phyloP scores from a whole-genome alignment of 2,797 vertebrate genomes.

The Microctenopoma stevenorrisi region DNA sequence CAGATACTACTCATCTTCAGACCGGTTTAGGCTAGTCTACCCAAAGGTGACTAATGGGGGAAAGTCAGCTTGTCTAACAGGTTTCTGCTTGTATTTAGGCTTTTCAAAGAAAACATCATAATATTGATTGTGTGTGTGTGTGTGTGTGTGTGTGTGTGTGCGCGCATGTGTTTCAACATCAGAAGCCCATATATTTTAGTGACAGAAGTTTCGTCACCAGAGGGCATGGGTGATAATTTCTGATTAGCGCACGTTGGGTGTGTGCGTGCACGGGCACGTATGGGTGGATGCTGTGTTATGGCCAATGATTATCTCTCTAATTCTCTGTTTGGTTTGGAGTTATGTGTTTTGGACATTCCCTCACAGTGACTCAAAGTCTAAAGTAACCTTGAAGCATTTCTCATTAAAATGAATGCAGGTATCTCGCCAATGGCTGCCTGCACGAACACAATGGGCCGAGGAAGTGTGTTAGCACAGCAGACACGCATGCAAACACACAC shows the following conservation, averaged over 20 bases:
- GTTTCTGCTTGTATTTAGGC: slow-evolving; percentile 78
- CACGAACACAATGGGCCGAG: slow-evolving; percentile 27
- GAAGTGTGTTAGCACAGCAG: slow-evolving; percentile 33
- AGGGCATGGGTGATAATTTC: slow-evolving; percentile 72
- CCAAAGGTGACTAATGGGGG: slow-evolving; percentile 68
- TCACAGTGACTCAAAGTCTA: slow-evolving; percentile 60
- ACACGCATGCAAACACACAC: slow-evolving; percentile 35
- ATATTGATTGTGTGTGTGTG: slow-evolving; percentile 43
- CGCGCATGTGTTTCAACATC: slow-evolving; percentile 44
- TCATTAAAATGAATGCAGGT: slow-evolving; percentile 46
- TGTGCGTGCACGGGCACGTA: slow-evolving; percentile 28
- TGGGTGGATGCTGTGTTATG: slow-evolving; percentile 58
- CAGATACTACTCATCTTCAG: slow-evolving; percentile 48
- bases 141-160: background rate
- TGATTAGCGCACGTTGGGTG: slow-evolving; percentile 26
- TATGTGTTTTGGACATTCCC: slow-evolving; percentile 72
- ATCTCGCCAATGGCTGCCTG: slow-evolving; percentile 29
- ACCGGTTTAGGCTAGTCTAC: slow-evolving; percentile 72
- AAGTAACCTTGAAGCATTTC: slow-evolving; percentile 50
- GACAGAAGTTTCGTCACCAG: slow-evolving; percentile 77
- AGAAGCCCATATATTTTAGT: slow-evolving; percentile 75
- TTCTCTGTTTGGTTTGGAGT: slow-evolving; percentile 60
- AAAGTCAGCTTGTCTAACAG: slow-evolving; percentile 73
- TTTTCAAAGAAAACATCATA: slow-evolving; percentile 63
- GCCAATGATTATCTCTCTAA: slow-evolving; percentile 65